Conservation (phyloP, 1,140 invertebrate genomes). For the Scylla paramamosain region DNA sequence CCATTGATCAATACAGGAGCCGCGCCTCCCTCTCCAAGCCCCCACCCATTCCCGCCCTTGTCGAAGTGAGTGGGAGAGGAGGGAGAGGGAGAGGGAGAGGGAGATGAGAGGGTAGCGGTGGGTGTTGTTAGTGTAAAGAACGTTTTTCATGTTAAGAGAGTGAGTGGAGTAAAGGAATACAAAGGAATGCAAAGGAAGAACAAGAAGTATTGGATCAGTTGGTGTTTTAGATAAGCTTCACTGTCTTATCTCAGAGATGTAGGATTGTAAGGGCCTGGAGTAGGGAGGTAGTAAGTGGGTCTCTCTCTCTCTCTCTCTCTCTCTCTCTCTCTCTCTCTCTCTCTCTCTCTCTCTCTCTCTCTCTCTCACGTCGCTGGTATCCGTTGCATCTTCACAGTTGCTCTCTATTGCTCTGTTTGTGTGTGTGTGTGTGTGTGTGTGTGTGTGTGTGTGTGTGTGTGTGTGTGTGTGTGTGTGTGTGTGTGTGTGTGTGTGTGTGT, state of each 20-base stretch:
- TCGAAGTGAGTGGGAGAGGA: not conserved
- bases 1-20: constrained; percentile 21
- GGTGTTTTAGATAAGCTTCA: no score
- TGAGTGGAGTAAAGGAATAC: no score
- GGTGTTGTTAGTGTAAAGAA: not conserved
- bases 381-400: not conserved
- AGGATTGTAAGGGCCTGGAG: no score
- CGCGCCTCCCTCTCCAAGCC: not conserved
- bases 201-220: no score
- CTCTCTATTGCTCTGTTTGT: not conserved
- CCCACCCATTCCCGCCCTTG: not conserved
- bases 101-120: not conserved
- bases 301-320: constrained; percentile 25
- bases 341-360: constrained; percentile 61
- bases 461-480: constrained; percentile 31
- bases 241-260: no score
- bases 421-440: constrained; percentile 35
- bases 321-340: constrained; percentile 57
- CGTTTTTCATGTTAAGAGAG: no score
- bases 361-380: constrained; percentile 15
- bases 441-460: constrained; percentile 47
- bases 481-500: not conserved
- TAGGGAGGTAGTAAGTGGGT: no score
- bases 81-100: not conserved
- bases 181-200: no score